Conservation (phyloP, 1,140 invertebrate species). For the Tetraneura akinire region DNA sequence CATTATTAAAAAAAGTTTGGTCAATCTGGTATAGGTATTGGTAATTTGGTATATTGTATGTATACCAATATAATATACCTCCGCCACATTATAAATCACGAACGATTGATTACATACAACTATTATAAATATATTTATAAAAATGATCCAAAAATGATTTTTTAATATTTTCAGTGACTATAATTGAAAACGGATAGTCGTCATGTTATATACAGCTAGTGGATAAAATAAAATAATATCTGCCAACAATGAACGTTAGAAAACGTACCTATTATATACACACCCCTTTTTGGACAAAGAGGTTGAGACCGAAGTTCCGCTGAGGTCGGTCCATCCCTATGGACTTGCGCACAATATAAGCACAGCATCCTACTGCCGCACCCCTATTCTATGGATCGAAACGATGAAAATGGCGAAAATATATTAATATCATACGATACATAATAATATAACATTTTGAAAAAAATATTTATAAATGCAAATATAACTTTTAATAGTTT, state of each 20-base stretch:
- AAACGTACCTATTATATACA: not conserved
- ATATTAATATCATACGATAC: not conserved
- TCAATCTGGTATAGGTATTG: too few species aligned
- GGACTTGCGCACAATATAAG: constrained; percentile 22
- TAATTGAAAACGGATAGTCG: too few species aligned
- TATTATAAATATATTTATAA: too few species aligned
- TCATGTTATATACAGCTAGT: too few species aligned
- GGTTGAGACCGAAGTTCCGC: not conserved
- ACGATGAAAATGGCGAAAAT: constrained; percentile 1
- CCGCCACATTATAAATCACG: not conserved
- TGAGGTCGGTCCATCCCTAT: not conserved
- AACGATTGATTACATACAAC: not conserved
- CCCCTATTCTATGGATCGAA: not conserved
- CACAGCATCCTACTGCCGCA: constrained; percentile 11
- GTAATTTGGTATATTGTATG: too few species aligned
- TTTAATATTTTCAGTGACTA: too few species aligned
- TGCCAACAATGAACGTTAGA: not conserved
- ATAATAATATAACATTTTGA: too few species aligned
- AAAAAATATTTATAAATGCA: too few species aligned
- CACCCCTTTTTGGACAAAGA: constrained; percentile 10
- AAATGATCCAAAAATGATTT: too few species aligned
- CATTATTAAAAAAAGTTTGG: too few species aligned
- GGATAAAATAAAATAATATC: not conserved
- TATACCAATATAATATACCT: too few species aligned
- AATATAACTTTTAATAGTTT: too few species aligned